A percentile compares a stretch with the other conserved stretches of the same genome.
phyloP scores from a whole-genome alignment of 1,140 invertebrate species.

The Brachionus plicatilis region DNA sequence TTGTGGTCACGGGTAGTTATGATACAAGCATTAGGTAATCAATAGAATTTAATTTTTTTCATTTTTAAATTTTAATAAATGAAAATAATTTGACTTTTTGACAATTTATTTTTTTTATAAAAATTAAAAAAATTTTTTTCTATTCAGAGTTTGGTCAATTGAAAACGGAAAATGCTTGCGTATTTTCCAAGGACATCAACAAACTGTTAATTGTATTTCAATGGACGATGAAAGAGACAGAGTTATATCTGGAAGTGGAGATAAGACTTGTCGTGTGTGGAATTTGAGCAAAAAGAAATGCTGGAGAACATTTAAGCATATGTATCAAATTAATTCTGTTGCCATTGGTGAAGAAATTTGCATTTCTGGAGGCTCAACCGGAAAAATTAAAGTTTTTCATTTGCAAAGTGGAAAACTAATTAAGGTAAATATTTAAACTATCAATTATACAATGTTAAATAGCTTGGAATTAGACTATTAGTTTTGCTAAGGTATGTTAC shows the following conservation, averaged over 20 bases:
- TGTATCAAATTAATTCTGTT: slow-evolving; percentile 47
- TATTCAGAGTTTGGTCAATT: slow-evolving; percentile 50
- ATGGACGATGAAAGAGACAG: slow-evolving; percentile 41
- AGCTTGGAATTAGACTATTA: not conserved
- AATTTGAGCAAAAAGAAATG: slow-evolving; percentile 51
- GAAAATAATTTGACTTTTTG: no score
- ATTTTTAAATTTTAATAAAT: no score
- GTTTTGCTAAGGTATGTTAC: not conserved
- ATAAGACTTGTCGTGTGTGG: slow-evolving; percentile 49
- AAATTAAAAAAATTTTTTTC: not conserved
- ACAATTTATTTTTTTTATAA: no score
- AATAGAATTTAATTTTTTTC: not conserved
- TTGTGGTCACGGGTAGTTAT: slow-evolving; percentile 49
- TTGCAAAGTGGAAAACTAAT: slow-evolving; percentile 49
- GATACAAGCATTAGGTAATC: slow-evolving; percentile 50
- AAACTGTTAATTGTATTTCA: slow-evolving; percentile 48
- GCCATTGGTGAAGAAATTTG: slow-evolving; percentile 48
- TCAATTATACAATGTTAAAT: slow-evolving; percentile 39
- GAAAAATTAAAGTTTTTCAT: slow-evolving; percentile 55
- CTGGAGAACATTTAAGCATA: slow-evolving; percentile 49
- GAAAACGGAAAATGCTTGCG: slow-evolving; percentile 52
- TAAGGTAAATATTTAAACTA: slow-evolving; percentile 45
- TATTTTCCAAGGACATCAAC: slow-evolving; percentile 53
- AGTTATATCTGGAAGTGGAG: slow-evolving; percentile 11
- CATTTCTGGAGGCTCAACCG: slow-evolving; percentile 51